Conservation (phyloP, 2,797 vertebrate species). For the Enteromius paludinosus region DNA sequence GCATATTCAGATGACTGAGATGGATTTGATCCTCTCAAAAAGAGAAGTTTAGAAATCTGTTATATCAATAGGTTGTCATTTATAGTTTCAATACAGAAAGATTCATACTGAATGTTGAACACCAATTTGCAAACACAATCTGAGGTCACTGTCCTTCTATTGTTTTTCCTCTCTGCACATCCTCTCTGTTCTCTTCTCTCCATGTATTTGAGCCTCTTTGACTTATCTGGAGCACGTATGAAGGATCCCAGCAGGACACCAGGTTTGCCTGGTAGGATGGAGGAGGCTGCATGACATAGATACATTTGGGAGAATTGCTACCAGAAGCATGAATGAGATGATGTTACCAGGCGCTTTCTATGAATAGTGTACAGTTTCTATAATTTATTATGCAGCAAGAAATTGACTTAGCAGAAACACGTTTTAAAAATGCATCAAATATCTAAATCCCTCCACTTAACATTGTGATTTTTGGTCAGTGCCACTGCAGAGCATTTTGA, state of each 20-base stretch:
- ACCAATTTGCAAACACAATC: neutral
- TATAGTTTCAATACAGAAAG: neutral
- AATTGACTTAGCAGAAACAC: neutral
- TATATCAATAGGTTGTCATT: neutral
- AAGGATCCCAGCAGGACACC: conserved; percentile 52
- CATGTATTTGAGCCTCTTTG: conserved; percentile 19
- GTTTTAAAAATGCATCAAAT: neutral
- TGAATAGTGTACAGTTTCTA: neutral
- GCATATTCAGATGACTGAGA: neutral
- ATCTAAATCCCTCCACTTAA: neutral
- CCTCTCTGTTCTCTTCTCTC: neutral
- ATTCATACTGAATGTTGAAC: neutral
- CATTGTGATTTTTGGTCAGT: neutral
- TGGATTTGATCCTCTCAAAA: neutral
- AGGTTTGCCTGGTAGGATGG: conserved; percentile 11
- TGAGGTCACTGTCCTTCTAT: neutral
- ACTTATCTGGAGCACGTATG: conserved; percentile 60
- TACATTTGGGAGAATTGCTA: conserved; percentile 6
- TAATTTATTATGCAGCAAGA: neutral
- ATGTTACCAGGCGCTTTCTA: conserved; percentile 15
- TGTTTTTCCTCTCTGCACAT: conserved; percentile 14
- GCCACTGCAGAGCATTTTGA: neutral
- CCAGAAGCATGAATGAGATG: conserved; percentile 7
- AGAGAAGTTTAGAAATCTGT: too few relatives aligned
- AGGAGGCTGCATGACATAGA: conserved; percentile 23